Base-by-base conservation (phyloP, 2,888 invertebrate genomes). In the Rhingia rostrata region DNA sequence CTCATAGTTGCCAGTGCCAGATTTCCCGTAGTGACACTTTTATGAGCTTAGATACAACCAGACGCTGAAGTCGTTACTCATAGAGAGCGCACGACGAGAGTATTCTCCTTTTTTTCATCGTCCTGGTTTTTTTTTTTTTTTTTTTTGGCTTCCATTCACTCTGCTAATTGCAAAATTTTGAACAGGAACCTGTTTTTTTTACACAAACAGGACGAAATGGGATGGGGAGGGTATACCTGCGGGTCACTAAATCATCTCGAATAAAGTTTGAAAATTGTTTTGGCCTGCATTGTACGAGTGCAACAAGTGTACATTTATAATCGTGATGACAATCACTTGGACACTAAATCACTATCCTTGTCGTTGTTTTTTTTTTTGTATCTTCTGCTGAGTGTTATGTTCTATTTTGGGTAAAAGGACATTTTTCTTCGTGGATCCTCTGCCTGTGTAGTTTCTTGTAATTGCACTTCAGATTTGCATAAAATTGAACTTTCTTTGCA, bases 381-480 rank as follows among this genome's bases (percentile, higher is more conserved):
- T 22, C 22, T 22, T 22, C 22, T 22, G 22, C 2, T 22, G 22
- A 22, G 22, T 7, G 12, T 67, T 9, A 7, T 43, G 3, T 63
- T 61, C 9, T 32, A 64, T 7, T 43, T 43, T 49, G 49, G 30
- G 7, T 30, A 41, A 72, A 64, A 56, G 58, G 37, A 74, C 74
- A 74, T 47, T 60, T 45, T 58, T 35, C 35, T 9, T 14, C 22
- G 6, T 33, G n/a, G 12, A 32, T 32, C 22, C 6, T 41, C 33
- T 51, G 14, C n/a, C 53, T 56, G 63, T 63, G 56, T 41, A 51
- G 49, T 63, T 53, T 35, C 64, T 80, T 60, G 84, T 80, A 84
- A 84, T 79, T 80, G 84, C 84, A 80, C 80, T 75, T 80, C 61
- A 54, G 80, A 84, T 84, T 66, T 84, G 84, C 84, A 84, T 84